Evolutionary conservation across 1,140 invertebrate genomes (phyloP).

Genomic region (Apis cerana): DNA sequence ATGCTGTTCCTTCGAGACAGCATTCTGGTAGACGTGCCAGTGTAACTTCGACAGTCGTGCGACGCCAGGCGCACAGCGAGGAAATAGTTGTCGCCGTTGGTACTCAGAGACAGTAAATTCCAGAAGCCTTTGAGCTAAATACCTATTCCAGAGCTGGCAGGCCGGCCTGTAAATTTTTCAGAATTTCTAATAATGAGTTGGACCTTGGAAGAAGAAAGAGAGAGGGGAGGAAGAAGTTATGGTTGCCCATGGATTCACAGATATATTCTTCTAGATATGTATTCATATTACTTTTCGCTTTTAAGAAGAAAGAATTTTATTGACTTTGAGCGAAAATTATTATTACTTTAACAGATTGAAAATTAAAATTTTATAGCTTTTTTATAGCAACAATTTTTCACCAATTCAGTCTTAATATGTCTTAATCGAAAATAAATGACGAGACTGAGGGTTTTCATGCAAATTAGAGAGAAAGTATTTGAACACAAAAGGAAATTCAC

Average conservation of each 20-base stretch:
- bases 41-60: conserved; percentile 5
- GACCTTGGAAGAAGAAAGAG: neutral
- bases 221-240: neutral
- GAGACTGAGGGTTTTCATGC: too few relatives aligned
- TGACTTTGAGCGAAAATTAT: neutral
- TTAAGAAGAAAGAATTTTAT: conserved; percentile 27
- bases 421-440: neutral
- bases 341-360: conserved; percentile 60
- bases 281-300: neutral
- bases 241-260: neutral
- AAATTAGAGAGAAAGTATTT: too few relatives aligned
- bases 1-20: conserved; percentile 25
- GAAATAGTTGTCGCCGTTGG: conserved; percentile 51
- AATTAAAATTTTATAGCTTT: conserved; percentile 62
- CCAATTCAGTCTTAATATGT: neutral
- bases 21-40: conserved; percentile 19
- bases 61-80: conserved; percentile 30
- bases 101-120: conserved; percentile 51
- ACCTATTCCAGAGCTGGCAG: neutral
- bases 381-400: neutral
- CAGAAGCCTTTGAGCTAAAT: conserved; percentile 51
- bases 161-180: conserved; percentile 53
- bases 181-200: neutral
- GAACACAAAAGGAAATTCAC: too few relatives aligned
- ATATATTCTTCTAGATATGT: neutral